Conservation (phyloP, 2,797 vertebrate genomes). For the Picus viridis region DNA sequence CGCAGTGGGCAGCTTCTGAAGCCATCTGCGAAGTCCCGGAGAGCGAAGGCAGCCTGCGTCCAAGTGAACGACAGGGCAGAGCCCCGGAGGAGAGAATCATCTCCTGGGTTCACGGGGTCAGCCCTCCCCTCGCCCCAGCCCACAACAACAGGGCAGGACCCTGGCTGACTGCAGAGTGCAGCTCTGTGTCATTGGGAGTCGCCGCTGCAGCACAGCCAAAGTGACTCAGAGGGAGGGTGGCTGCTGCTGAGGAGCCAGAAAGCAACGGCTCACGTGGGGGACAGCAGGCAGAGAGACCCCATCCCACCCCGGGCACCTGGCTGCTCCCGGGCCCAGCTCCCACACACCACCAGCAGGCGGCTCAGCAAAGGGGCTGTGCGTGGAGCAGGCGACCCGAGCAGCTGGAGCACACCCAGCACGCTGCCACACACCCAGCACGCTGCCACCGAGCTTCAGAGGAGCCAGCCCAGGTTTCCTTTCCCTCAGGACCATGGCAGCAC, state of each 20-base stretch:
- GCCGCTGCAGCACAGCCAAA: background rate
- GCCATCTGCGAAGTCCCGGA: background rate
- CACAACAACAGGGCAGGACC: background rate
- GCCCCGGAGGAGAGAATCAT: background rate
- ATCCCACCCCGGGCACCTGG: background rate
- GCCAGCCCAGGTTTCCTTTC: background rate
- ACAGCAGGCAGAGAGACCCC: background rate
- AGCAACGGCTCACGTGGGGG: background rate
- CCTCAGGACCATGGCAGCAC: background rate
- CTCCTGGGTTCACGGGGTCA: background rate
- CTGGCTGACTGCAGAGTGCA: background rate
- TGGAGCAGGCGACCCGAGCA: background rate
- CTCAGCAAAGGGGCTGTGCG: background rate
- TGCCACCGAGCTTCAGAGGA: fast-evolving
- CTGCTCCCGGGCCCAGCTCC: background rate
- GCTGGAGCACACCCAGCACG: background rate
- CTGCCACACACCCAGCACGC: background rate
- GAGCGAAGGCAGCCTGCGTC: background rate
- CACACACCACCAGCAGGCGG: background rate
- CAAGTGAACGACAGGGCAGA: background rate
- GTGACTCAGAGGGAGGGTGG: background rate
- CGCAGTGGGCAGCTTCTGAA: background rate
- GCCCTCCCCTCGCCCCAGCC: background rate
- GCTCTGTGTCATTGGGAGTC: background rate
- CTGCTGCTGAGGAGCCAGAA: background rate